Evolutionary conservation across 2,888 invertebrate species (phyloP).

Genomic region (Lasioglossum calceatum): DNA sequence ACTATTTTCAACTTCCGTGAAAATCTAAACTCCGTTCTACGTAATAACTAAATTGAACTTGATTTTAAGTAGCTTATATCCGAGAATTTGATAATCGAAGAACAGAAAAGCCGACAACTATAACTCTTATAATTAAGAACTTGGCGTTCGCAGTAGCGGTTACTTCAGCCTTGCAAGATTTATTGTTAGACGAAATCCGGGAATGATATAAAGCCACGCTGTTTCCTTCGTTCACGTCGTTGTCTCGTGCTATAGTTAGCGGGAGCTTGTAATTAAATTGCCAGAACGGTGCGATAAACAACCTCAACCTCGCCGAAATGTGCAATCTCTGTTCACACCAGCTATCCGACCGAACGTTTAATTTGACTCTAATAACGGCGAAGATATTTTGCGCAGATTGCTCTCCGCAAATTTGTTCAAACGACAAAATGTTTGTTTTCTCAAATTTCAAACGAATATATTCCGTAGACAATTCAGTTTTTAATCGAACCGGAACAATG

Average conservation of each 20-base stretch:
- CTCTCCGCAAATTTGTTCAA: background rate
- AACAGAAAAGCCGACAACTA: constrained; percentile 23
- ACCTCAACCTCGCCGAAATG: background rate
- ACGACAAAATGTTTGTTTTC: background rate
- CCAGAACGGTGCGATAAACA: background rate
- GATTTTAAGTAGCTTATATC: background rate
- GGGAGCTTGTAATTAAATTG: constrained; percentile 41
- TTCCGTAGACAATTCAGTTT: no score
- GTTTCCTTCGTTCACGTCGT: background rate
- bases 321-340: constrained; percentile 2
- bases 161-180: constrained; percentile 34
- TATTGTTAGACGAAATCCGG: constrained; percentile 26
- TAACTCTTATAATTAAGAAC: constrained; percentile 62
- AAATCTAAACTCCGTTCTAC: background rate
- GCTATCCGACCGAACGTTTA: background rate
- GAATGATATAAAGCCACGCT: constrained; percentile 34
- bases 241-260: constrained; percentile 24
- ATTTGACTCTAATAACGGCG: background rate
- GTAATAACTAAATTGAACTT: background rate
- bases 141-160: constrained; percentile 24
- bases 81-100: constrained; percentile 47
- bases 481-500: no score
- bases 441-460: background rate
- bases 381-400: no score
- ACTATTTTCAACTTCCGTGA: background rate